Evolutionary conservation across 2,797 vertebrate genomes (phyloP), one percentile per base, ranked within the genome.

Genomic region (Sylvia borin): DNA sequence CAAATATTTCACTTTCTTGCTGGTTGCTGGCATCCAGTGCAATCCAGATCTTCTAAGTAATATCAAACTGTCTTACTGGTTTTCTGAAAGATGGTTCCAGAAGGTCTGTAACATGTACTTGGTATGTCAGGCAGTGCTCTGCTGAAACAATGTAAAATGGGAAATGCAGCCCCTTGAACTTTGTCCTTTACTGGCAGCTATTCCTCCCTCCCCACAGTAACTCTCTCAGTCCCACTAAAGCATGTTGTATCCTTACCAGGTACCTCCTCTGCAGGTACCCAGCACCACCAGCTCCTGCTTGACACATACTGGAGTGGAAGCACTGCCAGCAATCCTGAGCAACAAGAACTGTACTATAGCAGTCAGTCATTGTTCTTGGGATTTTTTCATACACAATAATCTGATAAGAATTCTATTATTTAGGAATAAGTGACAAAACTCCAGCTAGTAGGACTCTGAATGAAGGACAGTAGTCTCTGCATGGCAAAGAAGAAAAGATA

Each of bases 121-220:
- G 16, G 13, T 72, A 58, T 34, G 21, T 66, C 68, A 64, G 6
- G 40, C 16, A 42, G 1, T 53, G 54, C 21, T 89, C 24, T 76
- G 43, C 67, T 0, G 0, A 70, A 89, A 62, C 68, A 62, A 6
- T 36, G 27, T 50, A 26, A 76, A 93, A 54, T 47, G 36, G 51
- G 25, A 86, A 74, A 54, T 0, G 0, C 57, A 22, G 17, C n/a
- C 2, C 0, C 26, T 84, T 34, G 29, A 78, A 64, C 42, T 25
- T 64, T 34, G 16, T 60, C 14, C 20, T 93, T 80, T 75, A 20
- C 36, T 45, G 45, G 29, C 29, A 86, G 54, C 58, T 88, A 1
- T 77, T 55, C 18, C 42, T 93, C 10, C 29, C 26, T 78, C 38
- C 34, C 53, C 40, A 4, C 6, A 38, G 12, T 45, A 78, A 42